phyloP scores from a whole-genome alignment of 2,113 vertebrate genomes.

The Cyanocitta stelleri region DNA sequence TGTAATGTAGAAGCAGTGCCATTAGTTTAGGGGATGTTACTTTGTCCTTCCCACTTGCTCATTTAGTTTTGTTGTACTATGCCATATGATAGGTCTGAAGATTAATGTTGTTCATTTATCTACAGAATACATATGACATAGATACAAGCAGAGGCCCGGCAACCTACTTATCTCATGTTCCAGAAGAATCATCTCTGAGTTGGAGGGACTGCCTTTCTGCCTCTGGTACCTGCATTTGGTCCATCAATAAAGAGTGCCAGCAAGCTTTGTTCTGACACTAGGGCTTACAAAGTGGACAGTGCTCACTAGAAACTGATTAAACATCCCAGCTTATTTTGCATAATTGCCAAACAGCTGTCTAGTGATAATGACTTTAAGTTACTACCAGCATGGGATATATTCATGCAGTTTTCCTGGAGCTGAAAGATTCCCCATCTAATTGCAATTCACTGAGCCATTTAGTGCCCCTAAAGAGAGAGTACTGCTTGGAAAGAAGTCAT shows the following conservation, averaged over 20 bases:
- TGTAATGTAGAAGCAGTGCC: background rate
- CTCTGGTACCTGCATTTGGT: background rate
- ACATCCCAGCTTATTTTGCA: constrained; percentile 31
- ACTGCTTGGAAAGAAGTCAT: background rate
- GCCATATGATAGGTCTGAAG: background rate
- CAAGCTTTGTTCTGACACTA: background rate
- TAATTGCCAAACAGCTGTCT: constrained; percentile 56
- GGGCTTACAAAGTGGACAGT: background rate
- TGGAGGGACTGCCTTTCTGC: background rate
- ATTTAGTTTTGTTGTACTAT: background rate
- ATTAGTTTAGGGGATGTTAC: background rate
- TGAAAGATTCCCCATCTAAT: constrained; percentile 32
- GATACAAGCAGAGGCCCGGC: background rate
- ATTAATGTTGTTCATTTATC: constrained; percentile 48
- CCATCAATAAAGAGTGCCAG: background rate
- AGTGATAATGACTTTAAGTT: constrained; percentile 46
- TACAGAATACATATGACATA: background rate
- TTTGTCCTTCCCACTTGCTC: background rate
- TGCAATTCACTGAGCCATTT: constrained; percentile 49
- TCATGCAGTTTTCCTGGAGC: constrained; percentile 17
- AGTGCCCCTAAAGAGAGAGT: background rate
- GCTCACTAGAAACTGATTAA: constrained; percentile 30
- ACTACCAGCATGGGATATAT: constrained; percentile 36
- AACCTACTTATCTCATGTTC: background rate
- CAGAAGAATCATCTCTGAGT: background rate